Conservation (phyloP, 2,797 vertebrate species). For the Eospalax fontanierii region DNA sequence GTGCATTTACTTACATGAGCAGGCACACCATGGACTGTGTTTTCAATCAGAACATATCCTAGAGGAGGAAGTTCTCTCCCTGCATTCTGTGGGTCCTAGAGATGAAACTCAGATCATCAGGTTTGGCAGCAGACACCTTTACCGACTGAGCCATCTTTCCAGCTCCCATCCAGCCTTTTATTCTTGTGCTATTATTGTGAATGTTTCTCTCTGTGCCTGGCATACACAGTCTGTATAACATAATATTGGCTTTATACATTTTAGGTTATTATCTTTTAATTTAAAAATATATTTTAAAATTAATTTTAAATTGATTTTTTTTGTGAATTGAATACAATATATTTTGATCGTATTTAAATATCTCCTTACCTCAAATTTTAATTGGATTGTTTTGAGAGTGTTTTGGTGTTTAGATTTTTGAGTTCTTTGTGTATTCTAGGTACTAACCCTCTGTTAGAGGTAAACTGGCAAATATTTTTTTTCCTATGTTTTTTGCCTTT, state of each 20-base stretch:
- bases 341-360: no score
- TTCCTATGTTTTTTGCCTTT: no score
- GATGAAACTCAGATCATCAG: neutral
- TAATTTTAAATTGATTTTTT: neutral
- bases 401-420: no score
- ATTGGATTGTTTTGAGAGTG: no score
- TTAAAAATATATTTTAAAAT: neutral
- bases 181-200: neutral
- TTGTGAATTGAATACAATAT: neutral
- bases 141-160: neutral
- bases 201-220: neutral
- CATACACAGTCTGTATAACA: neutral
- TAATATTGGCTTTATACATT: neutral
- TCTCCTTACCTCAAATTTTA: no score
- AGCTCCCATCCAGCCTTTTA: neutral
- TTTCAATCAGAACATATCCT: neutral
- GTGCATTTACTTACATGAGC: neutral
- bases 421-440: no score
- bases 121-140: neutral
- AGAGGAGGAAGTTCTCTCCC: neutral
- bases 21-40: neutral
- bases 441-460: no score
- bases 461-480: no score
- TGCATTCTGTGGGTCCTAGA: neutral
- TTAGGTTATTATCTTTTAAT: neutral